Conservation (phyloP, 2,888 invertebrate genomes). For the Pharmacophagus antenor region DNA sequence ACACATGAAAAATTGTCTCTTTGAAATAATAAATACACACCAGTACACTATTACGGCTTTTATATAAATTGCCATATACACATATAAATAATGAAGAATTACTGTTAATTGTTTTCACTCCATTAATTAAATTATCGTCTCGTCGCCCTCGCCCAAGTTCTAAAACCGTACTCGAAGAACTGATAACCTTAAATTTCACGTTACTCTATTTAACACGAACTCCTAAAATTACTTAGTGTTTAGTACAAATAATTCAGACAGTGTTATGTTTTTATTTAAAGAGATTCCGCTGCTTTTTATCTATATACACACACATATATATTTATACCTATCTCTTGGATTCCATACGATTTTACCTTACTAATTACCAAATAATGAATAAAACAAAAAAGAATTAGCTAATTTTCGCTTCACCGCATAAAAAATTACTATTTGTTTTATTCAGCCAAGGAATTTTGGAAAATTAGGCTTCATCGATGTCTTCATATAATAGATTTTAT, state of each 20-base stretch:
- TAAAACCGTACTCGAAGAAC: conserved; percentile 17
- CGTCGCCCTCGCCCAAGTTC: conserved; percentile 18
- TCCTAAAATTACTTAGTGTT: conserved; percentile 8
- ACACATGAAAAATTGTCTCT: neutral
- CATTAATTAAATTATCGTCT: conserved; percentile 14
- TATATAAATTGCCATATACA: too few species aligned
- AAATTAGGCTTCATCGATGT: too few species aligned
- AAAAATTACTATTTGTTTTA: too few species aligned
- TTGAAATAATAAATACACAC: neutral
- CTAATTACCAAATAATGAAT: neutral
- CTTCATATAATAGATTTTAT: too few species aligned
- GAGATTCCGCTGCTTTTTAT: neutral
- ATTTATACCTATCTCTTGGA: neutral
- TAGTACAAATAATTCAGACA: neutral
- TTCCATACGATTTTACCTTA: neutral
- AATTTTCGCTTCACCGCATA: too few species aligned
- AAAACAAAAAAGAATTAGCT: too few species aligned
- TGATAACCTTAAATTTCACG: conserved; percentile 16
- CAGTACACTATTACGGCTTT: neutral
- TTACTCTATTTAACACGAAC: conserved; percentile 6
- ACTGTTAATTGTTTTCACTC: neutral
- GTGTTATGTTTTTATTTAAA: neutral
- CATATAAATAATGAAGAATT: neutral
- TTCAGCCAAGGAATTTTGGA: too few species aligned
- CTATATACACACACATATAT: too few species aligned